phyloP scores from a whole-genome alignment of 92 coral and sea anemone species.

The Plumapathes pennacea region DNA sequence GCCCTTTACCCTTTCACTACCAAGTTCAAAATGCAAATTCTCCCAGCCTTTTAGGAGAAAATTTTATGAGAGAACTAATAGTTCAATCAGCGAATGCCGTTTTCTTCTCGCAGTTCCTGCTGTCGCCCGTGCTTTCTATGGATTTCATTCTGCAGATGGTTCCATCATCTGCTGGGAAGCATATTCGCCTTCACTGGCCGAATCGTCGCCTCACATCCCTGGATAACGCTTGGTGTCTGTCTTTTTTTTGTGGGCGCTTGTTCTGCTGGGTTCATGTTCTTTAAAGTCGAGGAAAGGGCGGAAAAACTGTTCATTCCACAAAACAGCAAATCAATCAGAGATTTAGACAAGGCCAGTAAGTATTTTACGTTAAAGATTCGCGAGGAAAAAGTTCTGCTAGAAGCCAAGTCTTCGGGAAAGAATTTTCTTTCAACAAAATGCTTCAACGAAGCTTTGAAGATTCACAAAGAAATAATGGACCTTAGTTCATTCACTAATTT shows the following conservation, averaged over 20 bases:
- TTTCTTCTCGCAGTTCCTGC: no score
- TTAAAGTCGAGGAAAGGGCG: constrained; percentile 34
- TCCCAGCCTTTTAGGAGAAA: no score
- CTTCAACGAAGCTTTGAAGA: constrained; percentile 13
- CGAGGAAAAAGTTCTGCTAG: constrained; percentile 8
- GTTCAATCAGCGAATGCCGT: no score
- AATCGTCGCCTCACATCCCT: constrained; percentile 14
- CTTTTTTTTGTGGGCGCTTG: constrained; percentile 18
- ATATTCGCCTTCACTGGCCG: constrained; percentile 14
- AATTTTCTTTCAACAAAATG: constrained; percentile 12
- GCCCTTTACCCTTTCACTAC: no score
- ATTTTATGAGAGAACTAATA: no score
- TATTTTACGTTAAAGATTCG: constrained; percentile 17
- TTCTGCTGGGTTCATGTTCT: constrained; percentile 31
- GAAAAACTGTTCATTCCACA: constrained; percentile 50
- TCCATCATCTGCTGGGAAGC: background rate
- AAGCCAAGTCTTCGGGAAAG: constrained; percentile 1
- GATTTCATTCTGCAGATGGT: background rate
- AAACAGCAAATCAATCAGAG: constrained; percentile 32
- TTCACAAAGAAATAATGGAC: constrained; percentile 11
- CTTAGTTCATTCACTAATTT: constrained; percentile 16
- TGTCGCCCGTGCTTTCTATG: no score
- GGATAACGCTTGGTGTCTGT: constrained; percentile 4
- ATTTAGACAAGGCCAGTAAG: constrained; percentile 24
- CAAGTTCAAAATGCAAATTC: no score